phyloP scores from a whole-genome alignment of 2,113 vertebrate species.

The Eptesicus fuscus region DNA sequence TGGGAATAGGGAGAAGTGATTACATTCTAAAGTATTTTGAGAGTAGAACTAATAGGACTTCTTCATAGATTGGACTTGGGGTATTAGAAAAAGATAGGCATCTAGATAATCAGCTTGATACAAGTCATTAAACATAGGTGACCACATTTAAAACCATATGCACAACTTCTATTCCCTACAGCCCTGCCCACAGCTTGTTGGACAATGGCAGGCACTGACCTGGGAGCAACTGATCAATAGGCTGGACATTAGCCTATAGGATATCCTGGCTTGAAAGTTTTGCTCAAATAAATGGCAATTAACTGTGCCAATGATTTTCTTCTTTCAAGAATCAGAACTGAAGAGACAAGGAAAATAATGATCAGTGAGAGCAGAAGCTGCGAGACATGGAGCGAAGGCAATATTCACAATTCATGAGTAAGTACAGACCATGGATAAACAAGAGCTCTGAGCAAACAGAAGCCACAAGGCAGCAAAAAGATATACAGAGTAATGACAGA shows the following conservation, averaged over 20 bases:
- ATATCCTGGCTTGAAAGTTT: neutral
- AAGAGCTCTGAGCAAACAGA: slow-evolving; percentile 47
- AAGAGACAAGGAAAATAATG: neutral
- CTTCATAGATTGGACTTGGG: neutral
- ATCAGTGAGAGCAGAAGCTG: neutral
- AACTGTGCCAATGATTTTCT: neutral
- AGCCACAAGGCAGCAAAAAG: neutral
- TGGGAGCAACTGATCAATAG: neutral
- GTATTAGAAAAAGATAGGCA: neutral
- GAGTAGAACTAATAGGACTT: neutral
- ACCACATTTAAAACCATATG: neutral
- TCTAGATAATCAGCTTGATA: neutral
- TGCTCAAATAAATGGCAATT: neutral
- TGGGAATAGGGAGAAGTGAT: neutral
- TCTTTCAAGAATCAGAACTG: slow-evolving; percentile 23
- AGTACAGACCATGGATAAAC: slow-evolving; percentile 37
- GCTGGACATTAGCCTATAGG: neutral
- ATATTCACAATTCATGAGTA: slow-evolving; percentile 34
- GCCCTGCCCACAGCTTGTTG: neutral
- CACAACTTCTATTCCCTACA: neutral
- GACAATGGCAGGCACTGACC: neutral
- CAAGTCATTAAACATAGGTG: neutral
- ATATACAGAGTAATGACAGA: neutral
- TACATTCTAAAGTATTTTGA: neutral
- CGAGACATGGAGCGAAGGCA: neutral